Base-by-base conservation (phyloP, 2,888 invertebrate species). In the Lutraria lutraria region DNA sequence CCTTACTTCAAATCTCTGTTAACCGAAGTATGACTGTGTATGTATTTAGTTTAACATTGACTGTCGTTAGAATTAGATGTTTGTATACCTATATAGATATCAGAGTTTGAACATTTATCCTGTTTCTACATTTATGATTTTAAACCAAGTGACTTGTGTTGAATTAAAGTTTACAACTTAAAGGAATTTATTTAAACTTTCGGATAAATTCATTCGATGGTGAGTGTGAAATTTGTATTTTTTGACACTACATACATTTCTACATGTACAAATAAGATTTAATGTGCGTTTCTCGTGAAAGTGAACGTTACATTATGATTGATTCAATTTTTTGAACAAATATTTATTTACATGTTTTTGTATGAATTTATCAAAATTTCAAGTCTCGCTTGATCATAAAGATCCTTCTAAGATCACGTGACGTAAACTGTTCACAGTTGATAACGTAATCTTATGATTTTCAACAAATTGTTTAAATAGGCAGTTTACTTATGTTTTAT, bases 21-120 rank as follows among this genome's bases (percentile, higher is more conserved):
- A 15, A 34, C 34, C 19, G 76, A 76, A 12, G 76, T 76, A 31
- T 76, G 25, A 76, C 76, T 76, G 0, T 76, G 19, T 76, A 76
- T 25, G 16, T 76, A 76, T 76, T 76, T 76, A 76, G 76, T 76
- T 76, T 1, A 76, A 76, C 76, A 76, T 25, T 31, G 19, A 15
- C 76, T 31, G 19, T n/a, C 25, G 10, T 16, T 76, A 6, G 76
- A 16, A 76, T 31, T 25, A 31, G 34, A 76, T 76, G 76, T 21
- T 68, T 25, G 63, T 68, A 68, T 76, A 76, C 19, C 31, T 76
- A 34, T 34, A 16, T 34, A 76, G 31, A 76, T 68, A 68, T 68
- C 76, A 76, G 31, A 34, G 34, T 34, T 76, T 76, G 29, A 34
- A 76, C 19, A 31, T 34, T 31, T 76, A 76, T 76, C 16, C 31